phyloP scores from a whole-genome alignment of 2,113 vertebrate genomes.

The Lampris megalopsis region DNA sequence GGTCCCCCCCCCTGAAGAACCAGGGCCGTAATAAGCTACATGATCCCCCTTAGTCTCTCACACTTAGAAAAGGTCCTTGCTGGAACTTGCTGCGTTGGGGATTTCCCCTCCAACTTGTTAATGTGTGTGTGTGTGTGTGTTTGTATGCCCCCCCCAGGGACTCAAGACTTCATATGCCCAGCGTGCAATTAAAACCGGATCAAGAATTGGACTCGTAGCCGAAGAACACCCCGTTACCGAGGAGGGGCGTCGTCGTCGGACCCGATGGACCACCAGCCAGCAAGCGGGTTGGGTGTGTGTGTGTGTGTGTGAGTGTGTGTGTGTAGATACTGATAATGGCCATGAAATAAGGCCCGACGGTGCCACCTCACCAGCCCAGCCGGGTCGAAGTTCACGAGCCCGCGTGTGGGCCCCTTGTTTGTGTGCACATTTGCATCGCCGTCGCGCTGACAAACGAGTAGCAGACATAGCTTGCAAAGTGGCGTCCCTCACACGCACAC shows the following conservation, averaged over 20 bases:
- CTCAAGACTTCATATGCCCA: no score
- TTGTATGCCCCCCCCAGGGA: not conserved
- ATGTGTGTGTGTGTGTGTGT: slow-evolving; percentile 18
- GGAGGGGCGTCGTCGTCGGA: no score
- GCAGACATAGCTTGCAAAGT: no score
- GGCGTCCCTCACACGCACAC: not conserved
- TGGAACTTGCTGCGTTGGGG: slow-evolving; percentile 37
- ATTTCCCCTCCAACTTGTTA: slow-evolving; percentile 18
- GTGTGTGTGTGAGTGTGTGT: slow-evolving; percentile 7
- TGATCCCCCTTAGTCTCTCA: slow-evolving; percentile 26
- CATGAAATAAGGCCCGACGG: slow-evolving; percentile 5
- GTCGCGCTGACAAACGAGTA: no score
- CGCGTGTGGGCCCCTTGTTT: not conserved
- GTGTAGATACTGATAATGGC: not conserved
- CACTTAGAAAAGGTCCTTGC: slow-evolving; percentile 39
- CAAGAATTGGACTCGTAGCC: no score
- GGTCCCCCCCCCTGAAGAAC: slow-evolving; percentile 11
- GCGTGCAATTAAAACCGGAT: no score
- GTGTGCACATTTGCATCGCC: not conserved
- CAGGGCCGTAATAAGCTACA: slow-evolving; percentile 51
- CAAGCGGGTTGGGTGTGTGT: not conserved
- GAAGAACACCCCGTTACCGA: no score
- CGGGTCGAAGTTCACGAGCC: slow-evolving; percentile 5
- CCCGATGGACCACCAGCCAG: no score
- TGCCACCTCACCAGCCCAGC: not conserved